These are phyloP conservation scores for Lasaia peninsularis DNA, from an alignment of 1,140 invertebrate genomes.

Conservation along the genomic window DNA sequence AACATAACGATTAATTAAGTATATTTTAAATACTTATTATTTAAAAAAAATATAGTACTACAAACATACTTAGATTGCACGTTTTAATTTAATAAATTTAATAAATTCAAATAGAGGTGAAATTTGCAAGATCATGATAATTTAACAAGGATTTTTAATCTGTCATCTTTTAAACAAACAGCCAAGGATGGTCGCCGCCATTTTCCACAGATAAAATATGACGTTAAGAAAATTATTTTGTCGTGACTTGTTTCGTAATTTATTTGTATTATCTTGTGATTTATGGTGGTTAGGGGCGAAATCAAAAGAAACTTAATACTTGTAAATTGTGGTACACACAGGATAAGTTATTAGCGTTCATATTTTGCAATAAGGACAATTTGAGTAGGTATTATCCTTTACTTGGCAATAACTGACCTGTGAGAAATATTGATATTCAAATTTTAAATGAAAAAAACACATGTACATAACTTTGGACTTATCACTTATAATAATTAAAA, in stretches of 20 bases:
- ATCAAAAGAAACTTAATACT: conserved; percentile 3
- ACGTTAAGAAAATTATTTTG: conserved; percentile 8
- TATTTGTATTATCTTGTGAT: neutral
- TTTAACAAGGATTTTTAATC: conserved; percentile 2
- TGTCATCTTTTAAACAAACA: conserved; percentile 5
- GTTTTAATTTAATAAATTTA: no score
- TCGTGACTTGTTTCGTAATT: conserved; percentile 7
- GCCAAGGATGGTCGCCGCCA: neutral
- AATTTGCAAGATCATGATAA: neutral
- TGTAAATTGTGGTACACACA: neutral
- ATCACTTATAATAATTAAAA: no score
- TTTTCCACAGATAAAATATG: conserved; percentile 8
- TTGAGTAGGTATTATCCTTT: no score
- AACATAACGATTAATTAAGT: no score
- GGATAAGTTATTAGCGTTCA: neutral
- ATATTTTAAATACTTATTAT: no score
- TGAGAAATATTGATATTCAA: no score
- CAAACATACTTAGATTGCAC: no score
- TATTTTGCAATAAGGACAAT: neutral
- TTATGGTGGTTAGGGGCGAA: neutral
- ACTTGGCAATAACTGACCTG: no score
- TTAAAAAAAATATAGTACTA: no score
- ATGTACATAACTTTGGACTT: no score
- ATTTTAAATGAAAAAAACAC: no score
- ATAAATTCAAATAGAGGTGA: neutral